phyloP scores from a whole-genome alignment of 1,140 invertebrate species.

The Homalodisca vitripennis region DNA sequence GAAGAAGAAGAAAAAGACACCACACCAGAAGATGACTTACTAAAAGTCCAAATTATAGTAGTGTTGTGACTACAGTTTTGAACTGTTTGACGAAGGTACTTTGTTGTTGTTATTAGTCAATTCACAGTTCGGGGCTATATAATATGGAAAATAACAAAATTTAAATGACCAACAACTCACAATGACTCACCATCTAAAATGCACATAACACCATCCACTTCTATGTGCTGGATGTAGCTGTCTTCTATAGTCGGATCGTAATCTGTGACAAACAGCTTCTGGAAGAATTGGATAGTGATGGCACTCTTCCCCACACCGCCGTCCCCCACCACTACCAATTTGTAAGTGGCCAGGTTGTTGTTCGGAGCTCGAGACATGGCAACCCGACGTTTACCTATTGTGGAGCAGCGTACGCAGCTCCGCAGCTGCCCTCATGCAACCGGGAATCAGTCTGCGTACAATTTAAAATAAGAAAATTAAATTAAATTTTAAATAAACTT shows the following conservation, averaged over 20 bases:
- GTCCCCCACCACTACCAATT: slow-evolving; percentile 87
- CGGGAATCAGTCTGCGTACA: background rate
- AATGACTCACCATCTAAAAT: slow-evolving; percentile 78
- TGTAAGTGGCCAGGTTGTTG: slow-evolving; percentile 82
- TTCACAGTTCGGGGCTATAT: too few species aligned
- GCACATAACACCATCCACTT: slow-evolving; percentile 90
- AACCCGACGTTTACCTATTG: slow-evolving; percentile 33
- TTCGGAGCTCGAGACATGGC: slow-evolving; percentile 52
- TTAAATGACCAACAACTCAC: too few species aligned
- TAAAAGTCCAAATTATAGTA: too few species aligned
- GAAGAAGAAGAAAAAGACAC: too few species aligned
- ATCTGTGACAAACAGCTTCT: slow-evolving; percentile 84
- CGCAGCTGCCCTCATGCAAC: background rate
- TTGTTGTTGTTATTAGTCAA: too few species aligned
- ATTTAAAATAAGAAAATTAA: background rate
- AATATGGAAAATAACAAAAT: too few species aligned
- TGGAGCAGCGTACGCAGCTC: slow-evolving; percentile 1
- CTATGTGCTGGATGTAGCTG: slow-evolving; percentile 87
- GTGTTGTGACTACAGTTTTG: too few species aligned
- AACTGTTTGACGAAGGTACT: too few species aligned
- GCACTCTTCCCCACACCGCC: slow-evolving; percentile 89
- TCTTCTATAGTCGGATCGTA: slow-evolving; percentile 92
- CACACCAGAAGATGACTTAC: too few species aligned
- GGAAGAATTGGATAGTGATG: slow-evolving; percentile 87
- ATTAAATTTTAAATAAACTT: background rate